Evolutionary conservation across 2,797 vertebrate genomes (phyloP), one percentile per base, ranked within the genome.

Genomic region (Syngnathus acus): DNA sequence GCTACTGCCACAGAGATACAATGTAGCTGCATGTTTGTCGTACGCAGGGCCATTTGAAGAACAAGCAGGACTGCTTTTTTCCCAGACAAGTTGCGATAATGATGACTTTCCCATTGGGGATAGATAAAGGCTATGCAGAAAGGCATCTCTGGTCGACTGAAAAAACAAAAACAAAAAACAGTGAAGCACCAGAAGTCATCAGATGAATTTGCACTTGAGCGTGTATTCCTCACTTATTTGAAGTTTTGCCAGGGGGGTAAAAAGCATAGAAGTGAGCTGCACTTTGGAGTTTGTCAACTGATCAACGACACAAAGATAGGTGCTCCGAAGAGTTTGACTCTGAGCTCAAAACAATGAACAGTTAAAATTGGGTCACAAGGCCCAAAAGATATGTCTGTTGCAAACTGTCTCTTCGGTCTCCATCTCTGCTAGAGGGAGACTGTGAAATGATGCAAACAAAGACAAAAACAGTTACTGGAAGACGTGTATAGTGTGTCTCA

Each of bases 141-240:
- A 65, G 58, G 72, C 32, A 19, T 40, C 9, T 5, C 65, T 19
- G 16, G 38, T 69, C 72, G 65, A 71, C 70, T 66, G 61, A 74
- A 65, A 80, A 75, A 32, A 32, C 26, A 32, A 32, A 32, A 32
- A 32, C 26, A 3, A 32, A 79, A 70, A 77, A 72, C 59, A 71
- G 70, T 80, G 70, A 84, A 79, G 72, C 65, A 58, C 43, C 73
- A 79, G 71, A 76, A 82, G 73, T 77, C 78, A 77, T 79, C 74
- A 79, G 65, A 68, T 71, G 78, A 63, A 81, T 79, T 74, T 78
- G 75, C 78, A 80, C 76, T 79, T 86, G 78, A 81, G 38, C 67
- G 69, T 68, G 71, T 72, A 58, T 79, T 74, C 72, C 63, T 75
- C 65, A 64, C 72, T 68, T 55, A 67, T 77, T 82, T 81, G 26